Percentiles rank a stretch among this genome's conserved stretches.
These are phyloP conservation scores for Sebastes wilsoni DNA, from an alignment of 2,797 vertebrate genomes.

Conservation along the genomic window DNA sequence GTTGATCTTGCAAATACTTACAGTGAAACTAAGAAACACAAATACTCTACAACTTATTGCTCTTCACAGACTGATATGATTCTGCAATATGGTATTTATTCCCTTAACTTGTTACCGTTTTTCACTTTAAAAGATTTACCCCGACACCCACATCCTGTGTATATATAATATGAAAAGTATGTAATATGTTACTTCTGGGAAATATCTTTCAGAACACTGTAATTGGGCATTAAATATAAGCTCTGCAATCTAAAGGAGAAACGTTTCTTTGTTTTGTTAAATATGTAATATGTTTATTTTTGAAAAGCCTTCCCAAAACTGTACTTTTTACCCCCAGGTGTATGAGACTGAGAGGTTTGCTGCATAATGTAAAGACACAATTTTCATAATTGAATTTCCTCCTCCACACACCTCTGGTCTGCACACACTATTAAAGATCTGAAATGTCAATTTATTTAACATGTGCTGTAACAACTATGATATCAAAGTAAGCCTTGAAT, in stretches of 20 bases:
- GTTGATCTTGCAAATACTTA: background rate
- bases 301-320: background rate
- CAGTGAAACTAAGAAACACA: background rate
- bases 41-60: background rate
- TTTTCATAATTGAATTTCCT: slow-evolving; percentile 45
- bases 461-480: slow-evolving; percentile 36
- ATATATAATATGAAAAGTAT: background rate
- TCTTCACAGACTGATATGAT: background rate
- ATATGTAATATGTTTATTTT: background rate
- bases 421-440: slow-evolving; percentile 54
- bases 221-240: background rate
- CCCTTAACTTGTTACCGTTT: background rate
- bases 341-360: background rate
- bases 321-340: background rate
- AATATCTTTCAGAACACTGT: background rate
- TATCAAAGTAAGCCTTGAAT: slow-evolving; percentile 56
- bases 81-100: background rate
- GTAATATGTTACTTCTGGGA: background rate
- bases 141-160: background rate
- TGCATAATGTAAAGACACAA: background rate
- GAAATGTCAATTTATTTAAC: slow-evolving; percentile 55
- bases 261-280: background rate
- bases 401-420: background rate
- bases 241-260: background rate
- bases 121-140: background rate